Evolutionary conservation across 1,140 invertebrate species (phyloP), one percentile per base, ranked within the genome.

Genomic region (Megalonaias nervosa): DNA sequence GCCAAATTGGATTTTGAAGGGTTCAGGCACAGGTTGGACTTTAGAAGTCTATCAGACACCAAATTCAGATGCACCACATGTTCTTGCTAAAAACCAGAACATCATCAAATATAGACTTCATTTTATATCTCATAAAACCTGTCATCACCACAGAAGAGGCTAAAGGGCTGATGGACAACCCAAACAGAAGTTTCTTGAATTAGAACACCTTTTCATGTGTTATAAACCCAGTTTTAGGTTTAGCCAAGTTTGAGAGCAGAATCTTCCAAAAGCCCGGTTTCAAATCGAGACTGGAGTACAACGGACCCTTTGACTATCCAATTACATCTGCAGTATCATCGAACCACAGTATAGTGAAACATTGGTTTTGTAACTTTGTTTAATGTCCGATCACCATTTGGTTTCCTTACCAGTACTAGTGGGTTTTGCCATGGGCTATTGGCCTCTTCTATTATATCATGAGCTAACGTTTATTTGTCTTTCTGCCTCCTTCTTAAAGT

Each of bases 1-100:
- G 75, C 79, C 74, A 84, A 84, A 1, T 70, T 26, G 77, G 82
- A 84, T 77, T 85, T 84, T 19, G n/a, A 70, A 23, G 84, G 79
- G 59, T 84, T 79, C 13, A 82, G 60, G 60, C 69, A 79, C 13
- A 85, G 55, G 58, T 73, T 79, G 55, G 81, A 77, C 26, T 76
- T 59, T 16, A 76, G 11, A 16, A 81, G 38, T 68, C 74, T 69
- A 9, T 74, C 17, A 73, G 83, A 83, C 16, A 83, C 77, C 31
- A 77, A 19, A 23, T 69, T 16, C 16, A 83, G 64, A 60, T 82
- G 81, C 15, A 71, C 19, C 5, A 84, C 58, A 81, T 84, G 80
- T 31, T 71, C 23, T 71, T 21, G 14, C 61, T 74, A 58, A 78
- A 80, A 23, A 84, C 56, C 14, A 86, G 21, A 19, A 81, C 67